Percentiles rank a stretch among this genome's conserved stretches.
These are phyloP conservation scores for Cinclus cinclus DNA, from an alignment of 2,113 vertebrate species.

Conservation along the genomic window DNA sequence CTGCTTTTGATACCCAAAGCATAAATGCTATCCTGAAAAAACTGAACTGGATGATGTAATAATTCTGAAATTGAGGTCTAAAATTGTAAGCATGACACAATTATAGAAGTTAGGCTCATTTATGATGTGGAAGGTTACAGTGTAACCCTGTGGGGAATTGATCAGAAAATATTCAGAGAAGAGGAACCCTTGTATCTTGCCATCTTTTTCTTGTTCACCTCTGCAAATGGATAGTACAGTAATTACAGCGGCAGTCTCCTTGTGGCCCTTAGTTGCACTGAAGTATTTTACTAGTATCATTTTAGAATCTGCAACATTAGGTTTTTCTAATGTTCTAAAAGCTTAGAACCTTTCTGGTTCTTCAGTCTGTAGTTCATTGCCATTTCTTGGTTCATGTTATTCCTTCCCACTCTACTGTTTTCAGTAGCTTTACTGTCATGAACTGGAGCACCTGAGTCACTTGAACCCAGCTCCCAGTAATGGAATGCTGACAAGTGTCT, in stretches of 20 bases:
- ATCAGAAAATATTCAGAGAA: not conserved
- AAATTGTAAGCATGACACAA: not conserved
- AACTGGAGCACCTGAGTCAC: not conserved
- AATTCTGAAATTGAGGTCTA: not conserved
- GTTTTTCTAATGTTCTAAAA: not conserved
- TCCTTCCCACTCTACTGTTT: not conserved
- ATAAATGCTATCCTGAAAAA: not conserved
- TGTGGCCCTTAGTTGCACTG: not conserved
- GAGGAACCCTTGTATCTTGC: not conserved
- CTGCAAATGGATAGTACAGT: not conserved
- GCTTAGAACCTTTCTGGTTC: not conserved
- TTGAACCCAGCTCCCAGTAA: not conserved
- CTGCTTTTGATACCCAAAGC: not conserved
- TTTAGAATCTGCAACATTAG: not conserved
- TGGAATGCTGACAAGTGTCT: not conserved
- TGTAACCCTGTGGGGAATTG: not conserved
- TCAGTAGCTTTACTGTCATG: not conserved
- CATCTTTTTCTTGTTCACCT: not conserved
- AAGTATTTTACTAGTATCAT: not conserved
- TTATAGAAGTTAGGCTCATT: not conserved
- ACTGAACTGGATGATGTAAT: not conserved
- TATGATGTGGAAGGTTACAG: not conserved
- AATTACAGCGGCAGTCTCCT: not conserved
- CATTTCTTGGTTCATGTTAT: not conserved
- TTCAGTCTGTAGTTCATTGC: not conserved